Evolutionary conservation across 2,113 vertebrate genomes (phyloP), one percentile per base, ranked within the genome.

Genomic region (Gobio gobio): DNA sequence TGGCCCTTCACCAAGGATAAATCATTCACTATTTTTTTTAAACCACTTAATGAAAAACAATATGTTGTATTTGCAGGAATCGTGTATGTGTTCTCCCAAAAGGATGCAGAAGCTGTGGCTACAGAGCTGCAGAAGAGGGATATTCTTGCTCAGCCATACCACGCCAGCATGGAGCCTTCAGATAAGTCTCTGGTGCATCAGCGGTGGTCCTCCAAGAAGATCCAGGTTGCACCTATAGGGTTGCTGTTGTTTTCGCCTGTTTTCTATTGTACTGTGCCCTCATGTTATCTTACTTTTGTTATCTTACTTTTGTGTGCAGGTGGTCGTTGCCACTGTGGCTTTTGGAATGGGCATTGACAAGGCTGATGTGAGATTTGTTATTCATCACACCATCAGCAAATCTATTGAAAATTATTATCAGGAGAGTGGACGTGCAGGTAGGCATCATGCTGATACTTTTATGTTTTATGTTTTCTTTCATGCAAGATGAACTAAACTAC

Each of bases 291-390:
- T 24, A 10, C 75, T 3, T 58, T 64, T 43, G 5, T 76, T 40
- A 10, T 49, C 36, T 8, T 40, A 40, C 36, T 40, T 40, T 14
- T 45, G 43, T 10, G 88, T 91, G 66, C 74, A 99, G 98, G 97
- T 99, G 61, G 96, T 99, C 3, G 98, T 99, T 45, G 98, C 98
- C 2, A 99, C 98, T 0, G 98, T 99, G 86, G 98, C 98, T 2
- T 99, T 99, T 89, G 98, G 98, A 6, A 99, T 99, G 98, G 98
- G 98, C 84, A 99, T 99, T 54, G 96, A 99, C 92, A 99, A 99
- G 73, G 92, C 96, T 3, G 96, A 99, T 22, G 98, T 99, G 75
- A 92, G 97, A 72, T 99, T 99, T 88, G 96, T 99, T 33, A 97
- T 99, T 88, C 98, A 99, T 89, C 97, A 99, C 92, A 97, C 97